These are phyloP conservation scores for Lymantria dispar DNA, from an alignment of 2,888 invertebrate genomes.

Conservation along the genomic window DNA sequence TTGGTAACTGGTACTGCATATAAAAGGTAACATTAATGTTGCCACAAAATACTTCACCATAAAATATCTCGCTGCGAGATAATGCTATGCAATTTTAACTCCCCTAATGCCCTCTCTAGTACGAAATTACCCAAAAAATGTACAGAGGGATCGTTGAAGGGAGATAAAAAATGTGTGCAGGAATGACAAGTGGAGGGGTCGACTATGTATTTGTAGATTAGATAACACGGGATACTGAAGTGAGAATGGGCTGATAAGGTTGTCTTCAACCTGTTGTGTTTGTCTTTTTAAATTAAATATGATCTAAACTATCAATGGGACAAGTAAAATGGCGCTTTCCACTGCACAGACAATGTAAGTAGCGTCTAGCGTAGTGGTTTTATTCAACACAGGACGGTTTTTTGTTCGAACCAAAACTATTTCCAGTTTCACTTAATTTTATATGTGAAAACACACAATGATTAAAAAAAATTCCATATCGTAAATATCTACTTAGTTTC, in stretches of 20 bases:
- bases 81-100: constrained; percentile 41
- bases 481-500: too few species aligned
- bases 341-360: too few species aligned
- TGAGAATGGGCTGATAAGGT: constrained; percentile 25
- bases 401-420: too few species aligned
- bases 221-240: constrained; percentile 34
- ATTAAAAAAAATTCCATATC: too few species aligned
- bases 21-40: background rate
- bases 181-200: constrained; percentile 39
- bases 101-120: constrained; percentile 37
- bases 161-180: constrained; percentile 57
- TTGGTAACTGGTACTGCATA: too few species aligned
- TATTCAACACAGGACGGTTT: too few species aligned
- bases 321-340: too few species aligned
- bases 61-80: constrained; percentile 21
- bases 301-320: too few species aligned
- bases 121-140: constrained; percentile 46
- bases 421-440: too few species aligned
- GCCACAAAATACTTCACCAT: background rate
- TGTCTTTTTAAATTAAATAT: background rate
- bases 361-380: too few species aligned
- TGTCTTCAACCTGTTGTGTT: constrained; percentile 5
- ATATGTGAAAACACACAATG: too few species aligned
- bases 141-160: constrained; percentile 40
- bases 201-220: constrained; percentile 47